Evolutionary conservation across 2,888 invertebrate species (phyloP).

Genomic region (Balanococcus diminutus): DNA sequence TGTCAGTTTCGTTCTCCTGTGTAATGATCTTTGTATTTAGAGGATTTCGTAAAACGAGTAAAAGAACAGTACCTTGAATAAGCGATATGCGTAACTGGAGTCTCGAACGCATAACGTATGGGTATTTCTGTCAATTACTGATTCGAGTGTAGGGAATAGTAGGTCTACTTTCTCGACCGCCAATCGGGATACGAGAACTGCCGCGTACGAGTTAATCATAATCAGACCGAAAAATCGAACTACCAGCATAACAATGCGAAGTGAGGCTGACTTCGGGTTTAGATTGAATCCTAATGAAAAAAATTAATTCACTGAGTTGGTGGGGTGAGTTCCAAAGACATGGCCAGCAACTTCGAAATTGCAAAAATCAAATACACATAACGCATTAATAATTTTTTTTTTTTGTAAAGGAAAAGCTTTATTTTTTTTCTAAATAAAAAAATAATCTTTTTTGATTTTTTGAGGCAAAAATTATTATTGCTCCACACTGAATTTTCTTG

Average conservation of each 20-base stretch:
- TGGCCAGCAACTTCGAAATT: too few species aligned
- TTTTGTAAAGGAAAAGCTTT: too few species aligned
- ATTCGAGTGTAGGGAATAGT: slow-evolving; percentile 55
- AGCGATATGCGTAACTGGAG: slow-evolving; percentile 53
- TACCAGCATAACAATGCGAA: slow-evolving; percentile 55
- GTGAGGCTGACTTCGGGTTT: slow-evolving; percentile 50
- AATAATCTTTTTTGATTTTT: too few species aligned
- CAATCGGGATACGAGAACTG: slow-evolving; percentile 57
- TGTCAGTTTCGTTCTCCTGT: slow-evolving; percentile 56
- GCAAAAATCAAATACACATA: too few species aligned
- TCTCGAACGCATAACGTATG: slow-evolving; percentile 56
- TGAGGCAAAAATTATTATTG: too few species aligned
- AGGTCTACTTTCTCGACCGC: slow-evolving; percentile 56
- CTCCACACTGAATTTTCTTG: too few species aligned
- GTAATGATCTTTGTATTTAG: neutral
- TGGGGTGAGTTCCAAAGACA: too few species aligned
- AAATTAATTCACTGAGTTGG: neutral
- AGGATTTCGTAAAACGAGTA: neutral
- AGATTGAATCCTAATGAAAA: slow-evolving; percentile 33
- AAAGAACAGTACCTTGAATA: slow-evolving; percentile 54
- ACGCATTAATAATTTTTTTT: too few species aligned
- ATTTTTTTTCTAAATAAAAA: too few species aligned
- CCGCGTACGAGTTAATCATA: slow-evolving; percentile 57
- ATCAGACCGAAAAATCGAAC: slow-evolving; percentile 56
- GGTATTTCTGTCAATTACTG: slow-evolving; percentile 51